Percentiles rank a stretch among this genome's conserved stretches.
phyloP scores from a whole-genome alignment of 2,797 vertebrate species.

The Myotis daubentonii region DNA sequence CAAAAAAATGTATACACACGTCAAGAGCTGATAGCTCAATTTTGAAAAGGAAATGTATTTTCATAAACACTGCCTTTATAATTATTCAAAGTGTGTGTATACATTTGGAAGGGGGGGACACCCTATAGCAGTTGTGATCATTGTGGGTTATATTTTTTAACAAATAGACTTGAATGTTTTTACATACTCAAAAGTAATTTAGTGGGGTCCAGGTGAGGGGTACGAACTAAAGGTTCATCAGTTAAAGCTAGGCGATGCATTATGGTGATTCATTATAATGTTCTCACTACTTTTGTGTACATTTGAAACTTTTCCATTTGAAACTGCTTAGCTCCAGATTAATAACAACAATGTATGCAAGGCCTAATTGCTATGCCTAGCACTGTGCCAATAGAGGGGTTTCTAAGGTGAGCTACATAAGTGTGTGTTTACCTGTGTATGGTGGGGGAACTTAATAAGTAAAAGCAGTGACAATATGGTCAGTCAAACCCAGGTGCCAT shows the following conservation, averaged over 20 bases:
- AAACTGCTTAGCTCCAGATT: conserved; percentile 28
- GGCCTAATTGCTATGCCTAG: not conserved
- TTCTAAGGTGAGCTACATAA: not conserved
- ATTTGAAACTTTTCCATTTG: conserved; percentile 38
- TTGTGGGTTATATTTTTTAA: conserved; percentile 11
- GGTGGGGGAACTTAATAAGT: not conserved
- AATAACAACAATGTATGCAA: not conserved
- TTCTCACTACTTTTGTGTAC: conserved; percentile 15
- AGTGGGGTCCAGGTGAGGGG: not conserved
- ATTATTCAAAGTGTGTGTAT: no score
- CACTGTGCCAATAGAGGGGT: not conserved
- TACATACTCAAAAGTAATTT: conserved; percentile 50
- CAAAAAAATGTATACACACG: no score
- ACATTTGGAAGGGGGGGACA: no score
- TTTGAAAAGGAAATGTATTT: no score
- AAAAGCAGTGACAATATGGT: not conserved
- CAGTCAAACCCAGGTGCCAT: conserved; percentile 9
- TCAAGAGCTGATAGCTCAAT: no score
- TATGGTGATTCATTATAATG: conserved; percentile 24
- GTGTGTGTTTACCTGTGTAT: not conserved
- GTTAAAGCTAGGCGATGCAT: not conserved
- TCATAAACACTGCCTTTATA: no score
- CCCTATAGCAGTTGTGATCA: not conserved
- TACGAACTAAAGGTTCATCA: conserved; percentile 24
- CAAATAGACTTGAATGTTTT: conserved; percentile 47